Evolutionary conservation across 2,888 invertebrate species (phyloP), one percentile per base, ranked within the genome.

Genomic region (Drosophila suboccidentalis): DNA sequence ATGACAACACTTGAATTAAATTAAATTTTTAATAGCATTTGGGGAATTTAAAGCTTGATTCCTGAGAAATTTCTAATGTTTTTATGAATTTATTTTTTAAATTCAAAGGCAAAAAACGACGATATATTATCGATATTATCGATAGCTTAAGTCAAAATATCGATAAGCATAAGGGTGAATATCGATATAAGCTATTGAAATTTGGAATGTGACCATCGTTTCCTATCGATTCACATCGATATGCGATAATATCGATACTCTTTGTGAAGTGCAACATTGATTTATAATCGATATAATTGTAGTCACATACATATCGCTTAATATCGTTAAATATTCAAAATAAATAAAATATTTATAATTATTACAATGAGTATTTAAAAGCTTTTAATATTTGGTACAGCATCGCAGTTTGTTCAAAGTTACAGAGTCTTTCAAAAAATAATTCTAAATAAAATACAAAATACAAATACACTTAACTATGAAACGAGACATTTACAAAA

Each of bases 341-440:
- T 49, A 19, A 34, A 11, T 11, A 1, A 11, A 17, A 29, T 2
- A 29, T 5, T 26, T 1, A 29, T 8, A 29, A 49, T 13, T 29
- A 39, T 34, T n/a, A 22, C 11, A n/a, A 11, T 44, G 44, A 58
- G 58, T 58, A 58, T 50, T 71, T 58, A 61, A 53, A 41, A 49
- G 53, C 34, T 39, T 50, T 68, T 62, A 22, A 47, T 66, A 68
- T 82, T 87, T 81, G 81, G 82, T 78, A 84, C 82, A 71, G 47
- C 63, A 82, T 82, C 82, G 85, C 82, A 87, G 87, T 68, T 81
- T 78, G 82, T 78, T 82, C 47, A 15, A 50, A 71, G 46, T 57
- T 71, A 64, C 39, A 63, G 22, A 70, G 63, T 73, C 83, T 65
- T 75, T 38, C 38, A 29, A 8, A 50, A 49, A 63, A 43, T 68